These are phyloP conservation scores for Erynnis tages DNA, from an alignment of 2,888 invertebrate species.

Conservation along the genomic window DNA sequence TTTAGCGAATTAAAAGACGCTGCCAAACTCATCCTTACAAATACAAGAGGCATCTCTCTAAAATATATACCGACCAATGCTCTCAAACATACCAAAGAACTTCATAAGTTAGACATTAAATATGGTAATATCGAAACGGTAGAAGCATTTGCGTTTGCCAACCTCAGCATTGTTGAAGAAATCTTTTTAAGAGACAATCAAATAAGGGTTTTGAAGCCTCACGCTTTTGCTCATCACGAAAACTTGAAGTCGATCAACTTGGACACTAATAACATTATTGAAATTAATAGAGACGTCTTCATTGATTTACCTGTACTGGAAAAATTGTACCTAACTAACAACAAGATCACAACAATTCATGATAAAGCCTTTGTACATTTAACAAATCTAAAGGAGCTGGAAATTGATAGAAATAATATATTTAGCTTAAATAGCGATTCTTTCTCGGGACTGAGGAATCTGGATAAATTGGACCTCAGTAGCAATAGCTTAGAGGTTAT, in stretches of 20 bases:
- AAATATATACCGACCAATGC: conserved; percentile 86
- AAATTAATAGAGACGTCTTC: conserved; percentile 88
- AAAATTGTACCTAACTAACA: conserved; percentile 89
- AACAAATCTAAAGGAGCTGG: conserved; percentile 86
- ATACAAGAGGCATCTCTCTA: conserved; percentile 83
- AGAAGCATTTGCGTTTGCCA: conserved; percentile 86
- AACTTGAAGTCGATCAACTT: conserved; percentile 84
- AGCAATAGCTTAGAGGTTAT: conserved; percentile 88
- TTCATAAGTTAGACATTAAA: conserved; percentile 82
- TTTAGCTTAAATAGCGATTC: conserved; percentile 88
- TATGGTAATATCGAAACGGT: conserved; percentile 86
- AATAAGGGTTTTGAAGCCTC: conserved; percentile 82
- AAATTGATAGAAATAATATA: conserved; percentile 88
- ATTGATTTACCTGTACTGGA: conserved; percentile 85
- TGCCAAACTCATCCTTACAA: conserved; percentile 84
- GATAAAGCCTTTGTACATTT: conserved; percentile 90
- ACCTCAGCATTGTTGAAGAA: conserved; percentile 83
- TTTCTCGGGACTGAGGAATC: conserved; percentile 86
- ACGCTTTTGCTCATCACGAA: conserved; percentile 86
- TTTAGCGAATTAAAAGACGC: conserved; percentile 84
- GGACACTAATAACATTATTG: conserved; percentile 86
- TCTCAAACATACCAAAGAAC: conserved; percentile 79
- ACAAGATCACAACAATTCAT: conserved; percentile 91
- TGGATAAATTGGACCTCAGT: conserved; percentile 86
- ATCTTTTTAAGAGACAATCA: conserved; percentile 85